phyloP scores from a whole-genome alignment of 1,140 invertebrate species.

The Drosophila athabasca region DNA sequence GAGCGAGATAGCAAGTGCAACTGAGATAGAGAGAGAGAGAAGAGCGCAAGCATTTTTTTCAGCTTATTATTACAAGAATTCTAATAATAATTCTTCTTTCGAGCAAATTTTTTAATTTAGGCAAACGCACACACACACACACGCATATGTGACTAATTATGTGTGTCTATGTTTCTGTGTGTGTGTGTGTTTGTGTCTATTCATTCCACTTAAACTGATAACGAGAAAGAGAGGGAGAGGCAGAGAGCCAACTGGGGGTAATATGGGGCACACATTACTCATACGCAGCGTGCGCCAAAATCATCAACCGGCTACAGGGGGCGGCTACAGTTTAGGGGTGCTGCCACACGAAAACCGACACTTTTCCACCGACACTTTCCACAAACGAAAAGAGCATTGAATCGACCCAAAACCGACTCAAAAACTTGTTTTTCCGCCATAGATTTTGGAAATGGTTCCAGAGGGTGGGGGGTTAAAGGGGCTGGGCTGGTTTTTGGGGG shows the following conservation, averaged over 20 bases:
- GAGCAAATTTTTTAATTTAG: constrained; percentile 55
- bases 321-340: too few relatives aligned
- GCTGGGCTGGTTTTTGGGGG: too few relatives aligned
- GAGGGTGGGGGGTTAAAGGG: too few relatives aligned
- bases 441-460: too few relatives aligned
- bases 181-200: too few relatives aligned
- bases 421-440: too few relatives aligned
- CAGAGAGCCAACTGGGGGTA: background rate
- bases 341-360: too few relatives aligned
- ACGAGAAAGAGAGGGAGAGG: constrained; percentile 3
- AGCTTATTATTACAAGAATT: constrained; percentile 29
- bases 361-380: too few relatives aligned
- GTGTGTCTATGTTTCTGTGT: too few relatives aligned
- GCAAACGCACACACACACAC: constrained; percentile 7
- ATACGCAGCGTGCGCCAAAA: constrained; percentile 60
- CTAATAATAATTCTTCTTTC: constrained; percentile 62
- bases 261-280: constrained; percentile 45
- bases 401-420: too few relatives aligned
- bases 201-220: constrained; percentile 35
- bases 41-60: background rate
- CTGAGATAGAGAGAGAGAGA: constrained; percentile 2
- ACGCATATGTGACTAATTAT: background rate
- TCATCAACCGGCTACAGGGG: background rate
- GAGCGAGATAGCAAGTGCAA: constrained; percentile 9
- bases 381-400: too few relatives aligned